phyloP scores from a whole-genome alignment of 2,888 invertebrate species.

The Agelastica alni region DNA sequence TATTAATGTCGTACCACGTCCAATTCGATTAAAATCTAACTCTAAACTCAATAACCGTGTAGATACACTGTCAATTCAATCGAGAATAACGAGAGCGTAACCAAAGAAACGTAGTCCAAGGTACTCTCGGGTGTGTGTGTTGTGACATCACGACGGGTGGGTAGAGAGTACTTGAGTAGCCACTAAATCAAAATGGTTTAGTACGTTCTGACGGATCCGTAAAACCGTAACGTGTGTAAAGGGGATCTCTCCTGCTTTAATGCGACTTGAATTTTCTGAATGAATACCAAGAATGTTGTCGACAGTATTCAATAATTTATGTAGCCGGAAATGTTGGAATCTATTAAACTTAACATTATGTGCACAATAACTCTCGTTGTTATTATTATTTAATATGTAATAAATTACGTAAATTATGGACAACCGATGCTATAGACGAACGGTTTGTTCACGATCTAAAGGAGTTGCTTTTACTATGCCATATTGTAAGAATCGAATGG shows the following conservation, averaged over 20 bases:
- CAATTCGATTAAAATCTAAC: too few relatives aligned
- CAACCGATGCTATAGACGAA: background rate
- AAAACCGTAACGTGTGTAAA: slow-evolving; percentile 17
- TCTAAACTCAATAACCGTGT: too few relatives aligned
- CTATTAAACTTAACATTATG: background rate
- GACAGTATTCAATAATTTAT: slow-evolving; percentile 9
- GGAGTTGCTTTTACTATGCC: too few relatives aligned
- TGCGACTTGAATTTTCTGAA: slow-evolving; percentile 2
- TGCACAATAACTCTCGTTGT: slow-evolving; percentile 3
- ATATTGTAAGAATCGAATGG: too few relatives aligned
- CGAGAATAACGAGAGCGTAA: background rate
- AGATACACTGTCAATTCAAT: background rate
- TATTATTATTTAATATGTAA: background rate
- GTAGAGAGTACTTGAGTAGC: background rate
- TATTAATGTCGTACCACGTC: too few relatives aligned
- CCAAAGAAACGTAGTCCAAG: background rate
- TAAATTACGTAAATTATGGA: background rate
- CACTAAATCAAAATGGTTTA: slow-evolving; percentile 15
- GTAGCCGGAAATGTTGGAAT: slow-evolving; percentile 3
- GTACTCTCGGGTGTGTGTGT: background rate
- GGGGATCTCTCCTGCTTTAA: background rate
- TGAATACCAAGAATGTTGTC: slow-evolving; percentile 12
- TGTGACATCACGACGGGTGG: slow-evolving; percentile 20
- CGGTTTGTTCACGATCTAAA: background rate
- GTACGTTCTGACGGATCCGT: slow-evolving; percentile 8